Conservation (phyloP, 2,888 invertebrate species). For the Melanotus villosus region DNA sequence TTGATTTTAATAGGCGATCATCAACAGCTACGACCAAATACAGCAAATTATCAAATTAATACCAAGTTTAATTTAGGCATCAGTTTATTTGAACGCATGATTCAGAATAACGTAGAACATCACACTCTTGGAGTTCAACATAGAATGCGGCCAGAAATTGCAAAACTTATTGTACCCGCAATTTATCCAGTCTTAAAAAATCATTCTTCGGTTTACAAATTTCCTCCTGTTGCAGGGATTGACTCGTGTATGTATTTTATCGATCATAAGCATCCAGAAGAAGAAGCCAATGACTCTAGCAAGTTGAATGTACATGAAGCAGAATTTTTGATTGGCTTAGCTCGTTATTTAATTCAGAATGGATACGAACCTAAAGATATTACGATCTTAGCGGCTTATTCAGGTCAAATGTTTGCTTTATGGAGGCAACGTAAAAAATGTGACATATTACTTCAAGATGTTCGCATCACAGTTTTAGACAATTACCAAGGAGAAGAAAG, state of each 20-base stretch:
- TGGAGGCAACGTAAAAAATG: slow-evolving; percentile 65
- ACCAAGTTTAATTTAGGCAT: slow-evolving; percentile 79
- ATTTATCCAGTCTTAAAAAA: slow-evolving; percentile 78
- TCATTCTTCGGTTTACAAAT: slow-evolving; percentile 72
- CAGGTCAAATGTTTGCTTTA: slow-evolving; percentile 75
- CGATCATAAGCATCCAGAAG: slow-evolving; percentile 74
- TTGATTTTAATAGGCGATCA: slow-evolving; percentile 91
- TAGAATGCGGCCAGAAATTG: slow-evolving; percentile 81
- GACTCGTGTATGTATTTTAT: slow-evolving; percentile 78
- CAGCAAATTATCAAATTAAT: slow-evolving; percentile 77
- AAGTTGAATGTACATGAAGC: slow-evolving; percentile 78
- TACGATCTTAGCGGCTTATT: slow-evolving; percentile 82
- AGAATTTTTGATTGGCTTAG: slow-evolving; percentile 74
- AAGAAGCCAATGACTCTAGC: slow-evolving; percentile 72
- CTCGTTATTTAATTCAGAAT: slow-evolving; percentile 74
- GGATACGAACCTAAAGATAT: slow-evolving; percentile 75
- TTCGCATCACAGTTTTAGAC: slow-evolving; percentile 79
- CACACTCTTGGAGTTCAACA: slow-evolving; percentile 77
- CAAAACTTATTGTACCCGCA: slow-evolving; percentile 74
- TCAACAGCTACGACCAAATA: slow-evolving; percentile 81
- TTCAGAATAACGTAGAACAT: slow-evolving; percentile 75
- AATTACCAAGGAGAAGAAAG: slow-evolving; percentile 88
- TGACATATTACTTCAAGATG: slow-evolving; percentile 59
- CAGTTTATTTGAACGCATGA: slow-evolving; percentile 87
- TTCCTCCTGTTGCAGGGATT: slow-evolving; percentile 74